phyloP scores from a whole-genome alignment of 64 coral and sea anemone genomes.

The Trachythela sp. region DNA sequence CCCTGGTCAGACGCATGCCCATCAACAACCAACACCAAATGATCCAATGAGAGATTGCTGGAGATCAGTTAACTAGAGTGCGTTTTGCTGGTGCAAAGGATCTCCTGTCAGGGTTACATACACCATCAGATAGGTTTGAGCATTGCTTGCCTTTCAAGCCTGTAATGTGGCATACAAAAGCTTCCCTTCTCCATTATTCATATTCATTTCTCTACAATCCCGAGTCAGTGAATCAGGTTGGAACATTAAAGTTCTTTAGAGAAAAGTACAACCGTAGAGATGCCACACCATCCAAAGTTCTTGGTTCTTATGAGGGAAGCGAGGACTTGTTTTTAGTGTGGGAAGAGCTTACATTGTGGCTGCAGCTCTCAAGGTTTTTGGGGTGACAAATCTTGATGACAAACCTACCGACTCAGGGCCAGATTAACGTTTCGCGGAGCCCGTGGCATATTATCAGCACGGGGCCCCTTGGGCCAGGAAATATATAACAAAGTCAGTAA shows the following conservation, averaged over 20 bases:
- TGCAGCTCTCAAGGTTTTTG: constrained; percentile 54
- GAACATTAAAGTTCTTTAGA: constrained; percentile 64
- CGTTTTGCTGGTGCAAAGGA: constrained; percentile 70
- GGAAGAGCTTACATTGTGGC: constrained; percentile 54
- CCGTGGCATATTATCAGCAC: constrained; percentile 24
- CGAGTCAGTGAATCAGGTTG: constrained; percentile 58
- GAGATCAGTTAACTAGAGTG: constrained; percentile 56
- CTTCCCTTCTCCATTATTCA: constrained; percentile 55
- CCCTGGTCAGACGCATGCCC: constrained; percentile 42
- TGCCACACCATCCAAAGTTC: constrained; percentile 56
- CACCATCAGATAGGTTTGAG: constrained; percentile 68
- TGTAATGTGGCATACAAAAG: constrained; percentile 71
- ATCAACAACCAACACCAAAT: constrained; percentile 14
- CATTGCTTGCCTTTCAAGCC: constrained; percentile 72
- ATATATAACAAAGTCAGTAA: constrained; percentile 48
- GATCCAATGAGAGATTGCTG: constrained; percentile 53
- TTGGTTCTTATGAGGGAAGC: constrained; percentile 62
- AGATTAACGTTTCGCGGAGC: constrained; percentile 3
- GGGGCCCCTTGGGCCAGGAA: constrained; percentile 50
- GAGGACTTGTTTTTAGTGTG: constrained; percentile 70
- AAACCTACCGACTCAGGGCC: not conserved
- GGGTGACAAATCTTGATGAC: constrained; percentile 36
- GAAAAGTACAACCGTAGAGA: constrained; percentile 54
- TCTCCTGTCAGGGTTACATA: constrained; percentile 56
- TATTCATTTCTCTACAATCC: constrained; percentile 61